Conservation (phyloP, 2,797 vertebrate species). For the Labeo calbasu region DNA sequence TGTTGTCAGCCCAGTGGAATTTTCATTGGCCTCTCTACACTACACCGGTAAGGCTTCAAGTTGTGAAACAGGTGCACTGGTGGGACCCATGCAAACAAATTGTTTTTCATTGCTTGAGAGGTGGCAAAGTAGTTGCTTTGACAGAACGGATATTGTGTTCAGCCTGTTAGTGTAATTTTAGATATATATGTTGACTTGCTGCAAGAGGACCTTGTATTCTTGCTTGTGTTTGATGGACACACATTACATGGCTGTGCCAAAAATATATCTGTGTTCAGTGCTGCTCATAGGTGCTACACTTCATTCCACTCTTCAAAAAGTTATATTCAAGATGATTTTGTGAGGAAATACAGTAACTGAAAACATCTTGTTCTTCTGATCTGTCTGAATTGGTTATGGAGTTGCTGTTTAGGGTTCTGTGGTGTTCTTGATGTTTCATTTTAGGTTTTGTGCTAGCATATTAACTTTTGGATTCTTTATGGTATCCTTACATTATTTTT, state of each 20-base stretch:
- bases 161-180: neutral
- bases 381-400: neutral
- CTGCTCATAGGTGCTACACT: neutral
- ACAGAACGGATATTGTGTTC: neutral
- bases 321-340: neutral
- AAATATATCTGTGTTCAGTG: slow-evolving; percentile 6
- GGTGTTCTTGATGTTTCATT: neutral
- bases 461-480: neutral
- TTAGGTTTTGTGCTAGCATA: neutral
- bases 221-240: neutral
- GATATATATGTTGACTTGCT: neutral
- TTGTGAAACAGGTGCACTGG: slow-evolving; percentile 10
- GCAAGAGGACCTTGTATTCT: neutral
- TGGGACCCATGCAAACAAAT: neutral
- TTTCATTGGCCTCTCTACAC: slow-evolving; percentile 42
- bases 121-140: neutral
- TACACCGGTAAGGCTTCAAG: slow-evolving; percentile 42
- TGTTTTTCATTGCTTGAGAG: neutral
- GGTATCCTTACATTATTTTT: neutral
- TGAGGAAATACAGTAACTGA: too few relatives aligned
- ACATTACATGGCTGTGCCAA: slow-evolving; percentile 3
- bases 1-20: slow-evolving; percentile 66
- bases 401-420: neutral
- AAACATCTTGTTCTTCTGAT: neutral
- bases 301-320: neutral